Evolutionary conservation across 2,888 invertebrate genomes (phyloP), one percentile per base, ranked within the genome.

Genomic region (Ochropleura leucogaster): DNA sequence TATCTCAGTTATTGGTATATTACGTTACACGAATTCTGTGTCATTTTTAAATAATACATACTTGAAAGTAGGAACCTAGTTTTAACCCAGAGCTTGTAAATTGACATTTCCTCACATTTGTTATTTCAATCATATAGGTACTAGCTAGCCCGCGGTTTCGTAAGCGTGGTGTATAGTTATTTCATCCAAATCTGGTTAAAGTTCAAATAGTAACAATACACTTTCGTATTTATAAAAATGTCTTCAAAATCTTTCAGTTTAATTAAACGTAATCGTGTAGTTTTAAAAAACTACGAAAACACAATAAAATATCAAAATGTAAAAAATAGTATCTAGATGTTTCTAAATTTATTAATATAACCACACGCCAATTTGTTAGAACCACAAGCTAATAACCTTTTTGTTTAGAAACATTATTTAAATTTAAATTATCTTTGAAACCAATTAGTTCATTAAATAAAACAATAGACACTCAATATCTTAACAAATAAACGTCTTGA

Each of bases 401-500:
- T n/a, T 18, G 14, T 30, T 40, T 47, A 53, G 12, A n/a, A 47
- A 64, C 14, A 4, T 44, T 44, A 65, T 47, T 80, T 55, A 16
- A 66, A 4, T 16, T 20, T 16, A 70, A 74, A 72, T 72, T n/a
- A 71, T 53, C n/a, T 65, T 53, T 65, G 20, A 62, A 74, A 80
- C 55, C 42, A 80, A 65, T 84, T 84, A 80, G 20, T 67, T 70
- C 42, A 70, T 62, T 62, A 40, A 46, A 55, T 77, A 68, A 6
- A 73, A 84, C 82, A 83, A 85, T 57, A 74, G 66, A 68, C 60
- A 64, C 20, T 59, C 10, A 8, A 63, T 60, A 53, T 55, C 6
- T 20, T 18, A 66, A 80, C 67, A 80, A 84, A 80, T 69, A 62
- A 80, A 80, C 71, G 68, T 72, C 76, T 83, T 79, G n/a, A 83